These are phyloP conservation scores for Eurytoma californica DNA, from an alignment of 2,888 invertebrate species.

Conservation along the genomic window DNA sequence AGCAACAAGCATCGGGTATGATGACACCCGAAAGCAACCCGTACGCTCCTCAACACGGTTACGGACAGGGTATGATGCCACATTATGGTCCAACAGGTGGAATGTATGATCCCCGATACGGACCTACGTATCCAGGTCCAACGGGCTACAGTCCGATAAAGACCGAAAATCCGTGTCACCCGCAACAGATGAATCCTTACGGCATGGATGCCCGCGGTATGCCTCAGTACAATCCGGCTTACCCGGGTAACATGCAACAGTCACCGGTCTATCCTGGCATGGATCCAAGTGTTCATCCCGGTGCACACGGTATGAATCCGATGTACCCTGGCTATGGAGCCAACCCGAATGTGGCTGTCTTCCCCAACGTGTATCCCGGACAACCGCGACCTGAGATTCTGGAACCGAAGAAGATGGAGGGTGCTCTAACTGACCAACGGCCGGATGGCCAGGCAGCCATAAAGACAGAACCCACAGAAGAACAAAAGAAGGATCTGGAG, in stretches of 20 bases:
- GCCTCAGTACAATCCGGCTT: constrained; percentile 39
- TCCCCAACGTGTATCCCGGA: constrained; percentile 58
- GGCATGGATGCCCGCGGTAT: constrained; percentile 51
- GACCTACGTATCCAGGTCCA: constrained; percentile 37
- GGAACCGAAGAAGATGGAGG: constrained; percentile 46
- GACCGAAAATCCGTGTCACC: constrained; percentile 44
- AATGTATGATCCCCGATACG: constrained; percentile 52
- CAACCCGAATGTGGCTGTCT: constrained; percentile 52
- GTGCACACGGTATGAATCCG: constrained; percentile 57
- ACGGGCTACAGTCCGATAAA: constrained; percentile 44
- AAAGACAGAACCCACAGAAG: constrained; percentile 67
- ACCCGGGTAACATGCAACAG: constrained; percentile 53
- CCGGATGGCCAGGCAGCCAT: constrained; percentile 32
- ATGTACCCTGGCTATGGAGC: constrained; percentile 63
- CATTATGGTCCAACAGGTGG: constrained; percentile 58
- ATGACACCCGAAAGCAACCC: constrained; percentile 62
- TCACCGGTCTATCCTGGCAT: constrained; percentile 53
- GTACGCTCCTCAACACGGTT: constrained; percentile 63
- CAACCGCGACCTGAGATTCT: constrained; percentile 42
- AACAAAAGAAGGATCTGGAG: constrained; percentile 62
- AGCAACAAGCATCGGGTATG: constrained; percentile 61
- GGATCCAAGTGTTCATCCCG: constrained; percentile 61
- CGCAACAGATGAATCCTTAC: constrained; percentile 50
- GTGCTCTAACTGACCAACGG: background rate
- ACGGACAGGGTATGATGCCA: constrained; percentile 64